Percentiles rank a stretch among this genome's conserved stretches.
Evolutionary conservation across 2,888 invertebrate species (phyloP).

Genomic region (Eristalinus aeneus): DNA sequence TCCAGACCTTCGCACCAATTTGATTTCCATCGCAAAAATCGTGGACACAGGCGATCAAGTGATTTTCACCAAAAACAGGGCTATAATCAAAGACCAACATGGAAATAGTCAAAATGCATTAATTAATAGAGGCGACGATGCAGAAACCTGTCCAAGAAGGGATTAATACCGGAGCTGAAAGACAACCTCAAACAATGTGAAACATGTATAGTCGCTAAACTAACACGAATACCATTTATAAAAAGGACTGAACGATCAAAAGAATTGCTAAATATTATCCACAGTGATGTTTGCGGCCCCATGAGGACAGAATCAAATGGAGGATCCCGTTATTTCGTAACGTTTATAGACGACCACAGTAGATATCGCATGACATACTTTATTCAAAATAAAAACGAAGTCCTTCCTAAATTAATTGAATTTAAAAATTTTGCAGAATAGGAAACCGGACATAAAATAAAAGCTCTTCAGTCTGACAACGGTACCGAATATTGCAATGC

Average conservation of each 20-base stretch:
- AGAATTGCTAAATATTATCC: slow-evolving; percentile 8
- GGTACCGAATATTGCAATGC: slow-evolving; percentile 72
- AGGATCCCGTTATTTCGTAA: not conserved
- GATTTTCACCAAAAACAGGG: too few relatives aligned
- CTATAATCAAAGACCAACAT: not conserved
- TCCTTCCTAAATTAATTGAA: too few relatives aligned
- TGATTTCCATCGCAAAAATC: slow-evolving; percentile 61
- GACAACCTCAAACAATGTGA: not conserved
- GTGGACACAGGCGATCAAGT: slow-evolving; percentile 57
- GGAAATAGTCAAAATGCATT: not conserved
- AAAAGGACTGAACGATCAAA: not conserved
- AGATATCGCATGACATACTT: too few relatives aligned
- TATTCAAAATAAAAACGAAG: too few relatives aligned
- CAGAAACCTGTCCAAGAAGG: not conserved
- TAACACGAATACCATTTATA: not conserved
- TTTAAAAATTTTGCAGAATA: not conserved
- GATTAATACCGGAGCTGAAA: too few relatives aligned
- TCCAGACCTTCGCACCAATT: slow-evolving; percentile 46
- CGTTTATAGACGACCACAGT: slow-evolving; percentile 45
- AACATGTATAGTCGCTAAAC: not conserved
- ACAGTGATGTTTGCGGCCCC: slow-evolving; percentile 59
- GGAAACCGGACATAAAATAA: slow-evolving; percentile 60
- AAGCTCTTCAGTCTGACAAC: slow-evolving; percentile 73
- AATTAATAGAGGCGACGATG: not conserved
- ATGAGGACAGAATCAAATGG: slow-evolving; percentile 43